A percentile compares a stretch with the other conserved stretches of the same genome.
Evolutionary conservation across 2,113 vertebrate genomes (phyloP).

Genomic region (Macroglossus sobrinus): DNA sequence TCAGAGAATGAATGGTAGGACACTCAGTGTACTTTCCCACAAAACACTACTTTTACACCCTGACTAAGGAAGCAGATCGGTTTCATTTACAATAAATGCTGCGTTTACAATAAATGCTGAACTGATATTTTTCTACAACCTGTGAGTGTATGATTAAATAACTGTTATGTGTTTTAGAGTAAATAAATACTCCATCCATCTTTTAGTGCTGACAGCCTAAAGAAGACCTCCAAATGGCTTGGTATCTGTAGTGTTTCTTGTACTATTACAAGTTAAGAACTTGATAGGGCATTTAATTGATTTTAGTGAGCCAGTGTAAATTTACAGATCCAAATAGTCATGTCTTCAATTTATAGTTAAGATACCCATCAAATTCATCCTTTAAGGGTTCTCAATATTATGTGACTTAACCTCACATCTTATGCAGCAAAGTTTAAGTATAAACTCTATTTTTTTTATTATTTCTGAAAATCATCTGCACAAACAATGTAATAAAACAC

Average conservation of each 20-base stretch:
- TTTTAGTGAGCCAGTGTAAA: neutral
- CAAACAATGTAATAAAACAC: neutral
- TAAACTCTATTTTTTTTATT: neutral
- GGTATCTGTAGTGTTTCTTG: neutral
- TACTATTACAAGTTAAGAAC: neutral
- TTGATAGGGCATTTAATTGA: neutral
- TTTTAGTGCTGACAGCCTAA: neutral
- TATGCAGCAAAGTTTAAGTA: neutral
- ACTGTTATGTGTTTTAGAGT: neutral
- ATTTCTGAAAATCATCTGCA: neutral
- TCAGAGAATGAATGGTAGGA: neutral
- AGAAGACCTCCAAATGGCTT: neutral
- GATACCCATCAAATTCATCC: neutral
- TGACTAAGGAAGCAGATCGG: neutral
- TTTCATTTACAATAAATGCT: neutral
- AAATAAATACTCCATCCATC: constrained; percentile 11
- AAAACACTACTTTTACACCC: neutral
- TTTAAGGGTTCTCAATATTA: neutral
- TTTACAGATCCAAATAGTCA: neutral
- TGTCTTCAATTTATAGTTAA: neutral
- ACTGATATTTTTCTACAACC: neutral
- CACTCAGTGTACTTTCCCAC: neutral
- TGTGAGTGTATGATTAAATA: neutral
- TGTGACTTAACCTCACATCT: neutral
- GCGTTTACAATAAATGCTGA: neutral